Evolutionary conservation across 2,888 invertebrate species (phyloP), one percentile per base, ranked within the genome.

Genomic region (Gortyna flavago): DNA sequence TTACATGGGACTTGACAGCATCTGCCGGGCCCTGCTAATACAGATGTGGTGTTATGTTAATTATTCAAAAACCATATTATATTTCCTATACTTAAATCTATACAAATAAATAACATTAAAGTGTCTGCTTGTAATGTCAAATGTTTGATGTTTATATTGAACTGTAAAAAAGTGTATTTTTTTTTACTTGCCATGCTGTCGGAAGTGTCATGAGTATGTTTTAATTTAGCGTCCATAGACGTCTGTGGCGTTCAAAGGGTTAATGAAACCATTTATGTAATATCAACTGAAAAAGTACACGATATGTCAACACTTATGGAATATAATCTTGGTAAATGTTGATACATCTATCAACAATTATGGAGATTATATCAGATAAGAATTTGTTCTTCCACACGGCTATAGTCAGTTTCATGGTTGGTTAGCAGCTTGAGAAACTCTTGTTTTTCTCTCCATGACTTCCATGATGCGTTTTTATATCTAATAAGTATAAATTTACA

Each of bases 241-340:
- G n/a, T n/a, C n/a, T n/a, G n/a, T n/a, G n/a, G n/a, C n/a, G n/a
- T n/a, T n/a, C n/a, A n/a, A n/a, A n/a, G n/a, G n/a, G n/a, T n/a
- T 21, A n/a, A 66, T 38, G 5, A 77, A 44, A 44, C 2, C 8
- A 3, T 78, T 57, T 1, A n/a, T 16, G 13, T 7, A 64, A 16
- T n/a, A 51, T 76, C n/a, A n/a, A 64, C 18, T 29, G 3, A 29
- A 66, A 59, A 59, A 25, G 18, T 8, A 54, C 1, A 61, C 5
- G 72, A 9, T 9, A 29, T 59, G n/a, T 21, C 9, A 81, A n/a
- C 41, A 59, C 41, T 35, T 29, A 41, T 1, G 7, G 9, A 5
- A n/a, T 5, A 59, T 44, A 80, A 73, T 78, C 74, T 80, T 21
- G 44, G 62, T 64, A 62, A 62, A 38, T 44, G 54, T 64, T 25